Percentiles rank a stretch among this genome's conserved stretches.
Conservation (phyloP, 2,888 invertebrate genomes). For the Melipona bicolor region DNA sequence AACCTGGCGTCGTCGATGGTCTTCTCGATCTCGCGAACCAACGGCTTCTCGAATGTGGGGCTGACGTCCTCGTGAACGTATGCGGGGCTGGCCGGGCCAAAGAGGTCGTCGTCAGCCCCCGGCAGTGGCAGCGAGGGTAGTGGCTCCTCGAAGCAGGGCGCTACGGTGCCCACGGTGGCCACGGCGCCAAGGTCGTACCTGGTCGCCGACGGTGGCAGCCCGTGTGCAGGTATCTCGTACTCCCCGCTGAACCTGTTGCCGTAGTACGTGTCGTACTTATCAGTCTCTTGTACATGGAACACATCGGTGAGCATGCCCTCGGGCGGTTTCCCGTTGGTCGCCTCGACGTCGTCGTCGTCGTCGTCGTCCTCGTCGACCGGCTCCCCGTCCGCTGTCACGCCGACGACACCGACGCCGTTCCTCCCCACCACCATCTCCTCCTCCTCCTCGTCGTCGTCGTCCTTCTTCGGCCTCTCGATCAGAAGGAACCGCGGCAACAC, state of each 20-base stretch:
- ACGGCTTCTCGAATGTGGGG: slow-evolving; percentile 93
- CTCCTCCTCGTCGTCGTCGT: slow-evolving; percentile 87
- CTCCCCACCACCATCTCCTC: slow-evolving; percentile 83
- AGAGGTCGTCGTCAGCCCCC: slow-evolving; percentile 93
- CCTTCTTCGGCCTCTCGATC: slow-evolving; percentile 95
- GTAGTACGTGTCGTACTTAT: slow-evolving; percentile 88
- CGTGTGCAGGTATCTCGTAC: slow-evolving; percentile 88
- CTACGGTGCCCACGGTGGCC: slow-evolving; percentile 86
- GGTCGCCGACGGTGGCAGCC: slow-evolving; percentile 64
- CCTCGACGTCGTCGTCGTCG: slow-evolving; percentile 86
- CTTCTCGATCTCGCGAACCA: slow-evolving; percentile 94
- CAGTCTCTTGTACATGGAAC: slow-evolving; percentile 89
- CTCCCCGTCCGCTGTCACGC: slow-evolving; percentile 86
- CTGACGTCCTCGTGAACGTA: slow-evolving; percentile 87
- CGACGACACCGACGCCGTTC: slow-evolving; percentile 70
- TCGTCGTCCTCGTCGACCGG: slow-evolving; percentile 57
- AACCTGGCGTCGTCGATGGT: slow-evolving; percentile 96
- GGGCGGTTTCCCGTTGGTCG: slow-evolving; percentile 85
- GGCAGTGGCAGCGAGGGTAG: slow-evolving; percentile 89
- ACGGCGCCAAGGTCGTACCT: slow-evolving; percentile 84
- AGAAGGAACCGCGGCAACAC: slow-evolving; percentile 94
- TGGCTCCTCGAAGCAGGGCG: slow-evolving; percentile 87
- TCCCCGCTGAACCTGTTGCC: slow-evolving; percentile 88
- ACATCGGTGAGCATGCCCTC: slow-evolving; percentile 92
- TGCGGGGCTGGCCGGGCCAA: slow-evolving; percentile 89